Conservation (phyloP, 2,113 vertebrate species). For the Plotosus lineatus region DNA sequence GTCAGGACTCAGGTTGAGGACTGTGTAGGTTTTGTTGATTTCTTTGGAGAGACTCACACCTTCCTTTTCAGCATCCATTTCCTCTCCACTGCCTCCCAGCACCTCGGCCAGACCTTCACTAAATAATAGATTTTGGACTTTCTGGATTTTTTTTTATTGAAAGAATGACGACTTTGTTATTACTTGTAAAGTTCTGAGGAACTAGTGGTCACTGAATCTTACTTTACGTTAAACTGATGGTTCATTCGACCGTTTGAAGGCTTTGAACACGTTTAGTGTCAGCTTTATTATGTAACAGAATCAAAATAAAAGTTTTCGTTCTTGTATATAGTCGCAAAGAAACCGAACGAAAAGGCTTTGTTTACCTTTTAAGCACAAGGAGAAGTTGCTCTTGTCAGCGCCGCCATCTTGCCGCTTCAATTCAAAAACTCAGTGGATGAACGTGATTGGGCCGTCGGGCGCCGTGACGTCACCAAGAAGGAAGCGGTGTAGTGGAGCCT, state of each 20-base stretch:
- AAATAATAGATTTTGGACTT: too few species aligned
- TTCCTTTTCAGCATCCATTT: slow-evolving; percentile 35
- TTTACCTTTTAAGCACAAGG: slow-evolving; percentile 51
- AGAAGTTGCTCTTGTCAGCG: slow-evolving; percentile 37
- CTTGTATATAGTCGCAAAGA: too few species aligned
- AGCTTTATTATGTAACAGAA: background rate
- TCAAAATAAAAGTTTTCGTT: background rate
- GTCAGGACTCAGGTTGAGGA: slow-evolving; percentile 73
- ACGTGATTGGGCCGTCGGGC: slow-evolving; percentile 60
- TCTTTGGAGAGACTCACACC: slow-evolving; percentile 59
- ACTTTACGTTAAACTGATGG: too few species aligned
- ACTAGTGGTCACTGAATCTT: too few species aligned
- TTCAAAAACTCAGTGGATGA: slow-evolving; percentile 64
- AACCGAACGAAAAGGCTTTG: slow-evolving; percentile 23
- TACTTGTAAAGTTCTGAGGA: background rate
- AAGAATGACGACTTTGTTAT: background rate
- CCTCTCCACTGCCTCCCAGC: background rate
- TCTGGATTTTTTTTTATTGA: too few species aligned
- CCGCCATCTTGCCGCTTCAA: slow-evolving; percentile 69
- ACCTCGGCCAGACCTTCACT: too few species aligned
- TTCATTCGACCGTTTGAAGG: too few species aligned
- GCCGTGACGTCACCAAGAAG: slow-evolving; percentile 44
- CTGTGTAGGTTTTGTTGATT: slow-evolving; percentile 79
- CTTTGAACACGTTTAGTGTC: background rate
- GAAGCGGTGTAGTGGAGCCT: background rate